Evolutionary conservation across 2,888 invertebrate species (phyloP).

Genomic region (Leptogaster cylindrica): DNA sequence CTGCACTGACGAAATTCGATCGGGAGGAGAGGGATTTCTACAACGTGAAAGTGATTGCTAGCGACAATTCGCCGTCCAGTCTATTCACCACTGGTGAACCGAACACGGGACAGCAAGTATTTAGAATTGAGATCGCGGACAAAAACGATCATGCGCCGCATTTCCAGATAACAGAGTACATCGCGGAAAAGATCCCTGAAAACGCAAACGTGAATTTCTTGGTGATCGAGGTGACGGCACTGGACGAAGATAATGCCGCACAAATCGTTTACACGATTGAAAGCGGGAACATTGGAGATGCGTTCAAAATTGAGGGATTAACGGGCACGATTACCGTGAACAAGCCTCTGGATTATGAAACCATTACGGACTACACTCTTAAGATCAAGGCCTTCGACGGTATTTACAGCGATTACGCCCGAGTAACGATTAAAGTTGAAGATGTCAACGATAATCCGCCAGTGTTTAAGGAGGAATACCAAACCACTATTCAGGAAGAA

Average conservation of each 20-base stretch:
- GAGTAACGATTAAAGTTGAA: slow-evolving; percentile 82
- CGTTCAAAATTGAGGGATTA: slow-evolving; percentile 82
- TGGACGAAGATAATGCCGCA: slow-evolving; percentile 88
- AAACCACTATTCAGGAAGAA: slow-evolving; percentile 79
- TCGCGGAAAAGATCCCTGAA: slow-evolving; percentile 79
- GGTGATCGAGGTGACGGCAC: slow-evolving; percentile 86
- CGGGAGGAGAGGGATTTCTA: slow-evolving; percentile 84
- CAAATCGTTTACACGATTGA: slow-evolving; percentile 86
- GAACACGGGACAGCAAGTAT: slow-evolving; percentile 80
- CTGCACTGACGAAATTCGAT: slow-evolving; percentile 81
- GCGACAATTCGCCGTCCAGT: slow-evolving; percentile 88
- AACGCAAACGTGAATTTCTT: slow-evolving; percentile 82
- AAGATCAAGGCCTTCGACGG: slow-evolving; percentile 86
- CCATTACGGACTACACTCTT: slow-evolving; percentile 82
- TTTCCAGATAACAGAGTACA: slow-evolving; percentile 78
- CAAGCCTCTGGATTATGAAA: slow-evolving; percentile 80
- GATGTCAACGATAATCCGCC: slow-evolving; percentile 95
- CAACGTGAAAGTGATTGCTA: slow-evolving; percentile 88
- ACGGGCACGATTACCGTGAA: slow-evolving; percentile 87
- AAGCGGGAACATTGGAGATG: slow-evolving; percentile 83
- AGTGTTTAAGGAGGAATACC: slow-evolving; percentile 75
- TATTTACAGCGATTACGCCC: slow-evolving; percentile 79
- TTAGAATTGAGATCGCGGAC: slow-evolving; percentile 91
- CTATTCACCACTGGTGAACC: slow-evolving; percentile 70
- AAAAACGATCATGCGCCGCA: slow-evolving; percentile 94